Conservation (phyloP, 2,888 invertebrate species). For the Tipula confusa region DNA sequence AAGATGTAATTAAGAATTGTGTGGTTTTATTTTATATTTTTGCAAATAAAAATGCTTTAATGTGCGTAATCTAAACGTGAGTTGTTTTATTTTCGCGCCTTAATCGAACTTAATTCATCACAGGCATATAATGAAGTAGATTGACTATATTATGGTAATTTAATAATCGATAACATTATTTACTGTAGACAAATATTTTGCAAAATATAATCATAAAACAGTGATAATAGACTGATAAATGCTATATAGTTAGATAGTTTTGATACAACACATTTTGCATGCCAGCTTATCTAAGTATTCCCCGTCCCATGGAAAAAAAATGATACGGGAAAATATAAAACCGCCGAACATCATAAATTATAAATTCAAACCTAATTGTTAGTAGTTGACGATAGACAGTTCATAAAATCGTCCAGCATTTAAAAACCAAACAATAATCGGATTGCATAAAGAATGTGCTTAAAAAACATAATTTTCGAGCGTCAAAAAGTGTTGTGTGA, state of each 20-base stretch:
- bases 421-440: neutral
- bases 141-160: neutral
- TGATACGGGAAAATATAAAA: neutral
- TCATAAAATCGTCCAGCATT: neutral
- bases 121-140: neutral
- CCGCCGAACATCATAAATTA: neutral
- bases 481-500: neutral
- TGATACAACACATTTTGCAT: neutral
- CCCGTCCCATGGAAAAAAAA: neutral
- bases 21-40: neutral
- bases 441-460: neutral
- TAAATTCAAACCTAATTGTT: neutral
- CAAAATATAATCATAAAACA: neutral
- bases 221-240: neutral
- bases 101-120: neutral
- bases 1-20: constrained; percentile 37
- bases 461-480: neutral
- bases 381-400: neutral
- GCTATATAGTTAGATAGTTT: neutral
- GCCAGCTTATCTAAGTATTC: neutral
- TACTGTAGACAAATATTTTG: neutral
- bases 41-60: neutral
- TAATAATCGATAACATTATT: neutral
- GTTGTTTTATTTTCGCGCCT: neutral
- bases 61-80: neutral